Evolutionary conservation across 2,888 invertebrate species (phyloP).

Genomic region (Cryptus viduatorius): DNA sequence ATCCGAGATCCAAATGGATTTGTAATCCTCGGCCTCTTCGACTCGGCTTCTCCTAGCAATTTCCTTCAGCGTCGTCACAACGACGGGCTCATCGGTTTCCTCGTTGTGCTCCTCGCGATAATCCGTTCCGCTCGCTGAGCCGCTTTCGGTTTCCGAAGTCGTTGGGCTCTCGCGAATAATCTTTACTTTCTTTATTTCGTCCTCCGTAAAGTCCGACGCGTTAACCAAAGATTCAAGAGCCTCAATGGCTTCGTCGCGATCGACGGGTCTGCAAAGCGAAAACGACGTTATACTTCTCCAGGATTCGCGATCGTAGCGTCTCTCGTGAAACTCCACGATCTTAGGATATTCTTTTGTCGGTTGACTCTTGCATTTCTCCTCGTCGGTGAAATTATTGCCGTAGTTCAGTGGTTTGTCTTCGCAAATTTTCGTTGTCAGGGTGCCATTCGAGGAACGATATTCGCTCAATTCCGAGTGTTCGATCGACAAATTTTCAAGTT

Average conservation of each 20-base stretch:
- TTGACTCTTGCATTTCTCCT: slow-evolving; percentile 75
- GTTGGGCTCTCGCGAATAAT: slow-evolving; percentile 22
- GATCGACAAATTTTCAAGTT: slow-evolving; percentile 30
- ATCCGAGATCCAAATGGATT: slow-evolving; percentile 80
- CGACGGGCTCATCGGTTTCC: slow-evolving; percentile 15
- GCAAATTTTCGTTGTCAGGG: slow-evolving; percentile 32
- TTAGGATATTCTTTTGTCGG: slow-evolving; percentile 57
- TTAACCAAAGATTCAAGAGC: slow-evolving; percentile 21
- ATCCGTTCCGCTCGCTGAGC: slow-evolving; percentile 34
- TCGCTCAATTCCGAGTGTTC: slow-evolving; percentile 59
- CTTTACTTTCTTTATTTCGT: slow-evolving; percentile 22
- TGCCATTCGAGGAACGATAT: slow-evolving; percentile 5
- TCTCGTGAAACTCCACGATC: slow-evolving; percentile 61
- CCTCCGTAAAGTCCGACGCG: slow-evolving; percentile 2
- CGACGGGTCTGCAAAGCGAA: slow-evolving; percentile 17
- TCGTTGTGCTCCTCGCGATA: slow-evolving; percentile 22
- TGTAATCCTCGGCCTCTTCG: slow-evolving; percentile 80
- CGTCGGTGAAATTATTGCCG: slow-evolving; percentile 71
- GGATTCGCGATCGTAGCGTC: slow-evolving; percentile 37
- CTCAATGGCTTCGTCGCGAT: neutral
- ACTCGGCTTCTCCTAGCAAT: slow-evolving; percentile 55
- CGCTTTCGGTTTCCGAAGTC: slow-evolving; percentile 37
- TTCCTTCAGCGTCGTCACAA: slow-evolving; percentile 35
- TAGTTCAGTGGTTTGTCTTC: slow-evolving; percentile 43
- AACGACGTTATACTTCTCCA: slow-evolving; percentile 48